Evolutionary conservation across 2,797 vertebrate species (phyloP).

Genomic region (Tangara arthus): DNA sequence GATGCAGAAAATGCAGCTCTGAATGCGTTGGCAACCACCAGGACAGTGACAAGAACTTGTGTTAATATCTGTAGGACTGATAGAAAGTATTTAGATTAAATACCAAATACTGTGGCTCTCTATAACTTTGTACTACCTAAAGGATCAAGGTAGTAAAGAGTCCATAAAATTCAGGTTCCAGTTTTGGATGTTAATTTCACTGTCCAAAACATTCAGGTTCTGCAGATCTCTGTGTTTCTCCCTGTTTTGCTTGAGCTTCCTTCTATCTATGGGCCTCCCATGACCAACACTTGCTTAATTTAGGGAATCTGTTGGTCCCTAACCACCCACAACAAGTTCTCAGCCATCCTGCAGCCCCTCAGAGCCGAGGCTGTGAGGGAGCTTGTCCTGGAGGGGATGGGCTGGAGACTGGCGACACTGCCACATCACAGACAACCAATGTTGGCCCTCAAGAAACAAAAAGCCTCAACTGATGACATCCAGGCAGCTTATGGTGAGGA

Average conservation of each 20-base stretch:
- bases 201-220: background rate
- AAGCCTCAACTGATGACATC: background rate
- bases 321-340: background rate
- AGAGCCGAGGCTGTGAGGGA: background rate
- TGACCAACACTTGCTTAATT: background rate
- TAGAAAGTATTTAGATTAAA: background rate
- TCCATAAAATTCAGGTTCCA: accelerated
- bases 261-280: background rate
- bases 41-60: background rate
- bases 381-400: background rate
- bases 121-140: background rate
- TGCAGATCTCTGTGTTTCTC: background rate
- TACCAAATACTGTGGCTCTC: background rate
- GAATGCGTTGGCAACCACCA: background rate
- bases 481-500: background rate
- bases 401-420: background rate
- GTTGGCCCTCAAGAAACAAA: background rate
- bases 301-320: background rate
- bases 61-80: background rate
- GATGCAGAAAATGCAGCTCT: background rate
- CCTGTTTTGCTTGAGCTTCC: background rate
- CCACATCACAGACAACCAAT: background rate
- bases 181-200: background rate
- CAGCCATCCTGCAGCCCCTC: background rate
- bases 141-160: background rate